Evolutionary conservation across 2,888 invertebrate species (phyloP), one percentile per base, ranked within the genome.

Genomic region (Syritta pipiens): DNA sequence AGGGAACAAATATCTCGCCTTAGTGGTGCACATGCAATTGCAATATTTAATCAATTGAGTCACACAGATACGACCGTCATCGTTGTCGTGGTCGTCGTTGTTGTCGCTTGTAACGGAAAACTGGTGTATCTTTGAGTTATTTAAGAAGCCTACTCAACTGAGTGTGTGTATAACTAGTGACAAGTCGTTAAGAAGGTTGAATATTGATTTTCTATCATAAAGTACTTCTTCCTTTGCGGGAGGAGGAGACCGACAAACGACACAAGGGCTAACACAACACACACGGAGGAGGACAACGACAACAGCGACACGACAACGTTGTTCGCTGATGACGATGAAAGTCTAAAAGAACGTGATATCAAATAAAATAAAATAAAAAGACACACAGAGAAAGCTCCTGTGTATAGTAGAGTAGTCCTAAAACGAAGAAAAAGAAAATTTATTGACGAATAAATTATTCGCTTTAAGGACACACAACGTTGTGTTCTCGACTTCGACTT

Each of bases 191-290:
- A 74, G 67, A 74, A 79, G 49, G 74, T 77, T 83, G 77, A 83
- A 67, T 83, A 83, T 83, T 83, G 83, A 83, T 82, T 83, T 82
- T 82, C 81, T 72, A 82, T 83, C 82, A 82, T 81, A 82, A n/a
- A 82, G 81, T 77, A 76, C 72, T 81, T 24, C 60, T n/a, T n/a
- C n/a, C n/a, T n/a, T n/a, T n/a, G n/a, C n/a, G n/a, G 63, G 49
- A 67, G 67, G 67, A 55, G 67, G 67, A 79, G 67, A 74, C 72
- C 72, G 51, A 60, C 65, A 28, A 32, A 30, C 71, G 20, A 51
- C 51, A 37, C 46, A 28, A 60, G 28, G 32, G 32, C 42, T 32
- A 9, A 42, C 37, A 19, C n/a, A n/a, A n/a, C n/a, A n/a, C n/a
- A n/a, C n/a, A n/a, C n/a, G n/a, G n/a, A n/a, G n/a, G n/a, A n/a